Evolutionary conservation across 2,888 invertebrate species (phyloP), one percentile per base, ranked within the genome.

Genomic region (Cephus pygmeus): DNA sequence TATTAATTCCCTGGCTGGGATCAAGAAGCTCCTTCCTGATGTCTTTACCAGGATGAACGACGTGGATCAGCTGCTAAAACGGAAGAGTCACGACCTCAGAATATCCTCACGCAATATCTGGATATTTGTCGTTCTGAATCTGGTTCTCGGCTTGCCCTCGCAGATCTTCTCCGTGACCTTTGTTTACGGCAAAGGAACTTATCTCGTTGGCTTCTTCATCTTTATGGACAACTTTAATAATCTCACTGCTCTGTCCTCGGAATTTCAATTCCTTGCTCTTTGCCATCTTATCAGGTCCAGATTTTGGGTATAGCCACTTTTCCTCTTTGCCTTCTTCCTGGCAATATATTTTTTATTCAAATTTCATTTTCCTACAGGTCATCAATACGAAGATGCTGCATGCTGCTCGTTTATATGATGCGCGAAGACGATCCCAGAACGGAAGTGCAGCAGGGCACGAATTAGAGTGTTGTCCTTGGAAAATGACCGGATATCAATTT

Each of bases 251-350:
- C 36, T 77, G 36, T 30, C 33, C 30, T 73, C 77, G 11, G 77
- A 77, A 69, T 40, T 34, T 36, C 77, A 77, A 77, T 77, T 77
- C 34, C 15, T 77, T 31, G 77, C 77, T 35, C 30, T 77, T n/a
- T 77, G 77, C 34, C 69, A 69, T 34, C 31, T 77, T 12, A 31
- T 77, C 1, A 74, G 69, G 73, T 74, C 69, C 11, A 74, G 77
- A 74, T 77, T 77, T 36, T 36, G 69, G 31, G 73, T 69, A 56
- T 0, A 23, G 56, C 1, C 56, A 9, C 23, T 56, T 56, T 0
- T 56, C 6, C 23, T 56, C 23, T 23, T 56, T 56, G 23, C 6
- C 23, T 23, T 23, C 9, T 2, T 23, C 56, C 23, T 23, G 23
- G 23, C 9, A 56, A 23, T 9, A 1, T 56, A 2, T 56, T 56